Conservation (phyloP, 2,113 vertebrate species). For the Macrotis lagotis region DNA sequence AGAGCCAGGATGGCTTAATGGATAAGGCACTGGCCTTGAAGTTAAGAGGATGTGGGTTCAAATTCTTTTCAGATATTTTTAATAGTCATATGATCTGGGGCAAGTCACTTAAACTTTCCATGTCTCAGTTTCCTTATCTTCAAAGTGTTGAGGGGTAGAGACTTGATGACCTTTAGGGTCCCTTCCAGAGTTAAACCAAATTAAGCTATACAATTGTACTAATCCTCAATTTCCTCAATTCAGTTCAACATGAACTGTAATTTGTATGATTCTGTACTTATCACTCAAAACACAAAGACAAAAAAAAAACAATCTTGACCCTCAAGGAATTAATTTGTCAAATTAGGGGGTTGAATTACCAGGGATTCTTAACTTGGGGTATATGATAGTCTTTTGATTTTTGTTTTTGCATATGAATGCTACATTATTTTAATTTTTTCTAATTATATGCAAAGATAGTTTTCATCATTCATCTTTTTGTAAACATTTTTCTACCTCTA, state of each 20-base stretch:
- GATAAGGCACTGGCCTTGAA: not conserved
- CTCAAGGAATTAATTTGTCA: not conserved
- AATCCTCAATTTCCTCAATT: not conserved
- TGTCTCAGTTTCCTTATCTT: not conserved
- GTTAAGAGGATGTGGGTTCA: not conserved
- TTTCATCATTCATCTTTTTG: no score
- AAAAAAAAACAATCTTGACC: not conserved
- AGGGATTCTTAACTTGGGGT: not conserved
- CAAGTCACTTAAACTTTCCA: not conserved
- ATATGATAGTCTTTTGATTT: not conserved
- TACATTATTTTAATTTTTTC: no score
- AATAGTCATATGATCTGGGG: not conserved
- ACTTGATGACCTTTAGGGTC: not conserved
- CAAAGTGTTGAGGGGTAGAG: not conserved
- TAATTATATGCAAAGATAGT: no score
- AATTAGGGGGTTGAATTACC: not conserved
- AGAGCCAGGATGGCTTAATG: not conserved
- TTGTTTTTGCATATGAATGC: no score
- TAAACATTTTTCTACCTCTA: no score
- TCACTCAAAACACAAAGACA: not conserved
- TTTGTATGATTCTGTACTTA: not conserved
- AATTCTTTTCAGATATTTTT: not conserved
- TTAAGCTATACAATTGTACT: not conserved
- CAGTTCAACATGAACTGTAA: not conserved
- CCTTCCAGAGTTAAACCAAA: not conserved